phyloP scores from a whole-genome alignment of 2,113 vertebrate genomes.

The Mirza zaza region DNA sequence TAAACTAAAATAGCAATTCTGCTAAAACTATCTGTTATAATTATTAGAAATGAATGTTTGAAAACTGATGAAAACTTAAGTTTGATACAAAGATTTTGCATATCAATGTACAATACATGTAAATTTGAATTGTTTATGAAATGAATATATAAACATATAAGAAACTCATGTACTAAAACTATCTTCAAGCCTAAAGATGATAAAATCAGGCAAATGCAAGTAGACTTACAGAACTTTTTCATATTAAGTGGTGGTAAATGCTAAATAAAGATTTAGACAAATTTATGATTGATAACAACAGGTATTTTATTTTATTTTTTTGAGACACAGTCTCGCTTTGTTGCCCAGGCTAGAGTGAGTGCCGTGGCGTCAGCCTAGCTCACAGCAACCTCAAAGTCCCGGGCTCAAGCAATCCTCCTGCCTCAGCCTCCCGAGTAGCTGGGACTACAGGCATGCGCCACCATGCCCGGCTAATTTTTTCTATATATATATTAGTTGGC shows the following conservation, averaged over 20 bases:
- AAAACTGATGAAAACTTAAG: conserved; percentile 12
- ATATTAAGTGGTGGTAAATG: background rate
- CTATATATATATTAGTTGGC: no score
- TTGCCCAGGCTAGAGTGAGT: no score
- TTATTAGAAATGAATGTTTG: conserved; percentile 8
- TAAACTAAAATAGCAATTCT: background rate
- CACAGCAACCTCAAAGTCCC: no score
- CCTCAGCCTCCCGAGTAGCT: no score
- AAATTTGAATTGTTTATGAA: background rate
- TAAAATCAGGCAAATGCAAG: conserved; percentile 5
- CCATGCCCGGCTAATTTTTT: no score
- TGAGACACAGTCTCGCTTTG: no score
- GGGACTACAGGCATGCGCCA: no score
- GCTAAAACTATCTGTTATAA: background rate
- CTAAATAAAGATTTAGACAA: conserved; percentile 31
- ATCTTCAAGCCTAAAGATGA: conserved; percentile 12
- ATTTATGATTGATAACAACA: background rate
- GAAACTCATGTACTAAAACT: conserved; percentile 36
- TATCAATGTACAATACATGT: background rate
- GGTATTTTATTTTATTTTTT: background rate
- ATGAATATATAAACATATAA: background rate
- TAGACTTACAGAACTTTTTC: background rate
- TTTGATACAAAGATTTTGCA: background rate
- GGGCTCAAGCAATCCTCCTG: no score
- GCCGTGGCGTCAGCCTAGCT: no score